Conservation (phyloP, 2,113 vertebrate genomes). For the Zapus hudsonius region DNA sequence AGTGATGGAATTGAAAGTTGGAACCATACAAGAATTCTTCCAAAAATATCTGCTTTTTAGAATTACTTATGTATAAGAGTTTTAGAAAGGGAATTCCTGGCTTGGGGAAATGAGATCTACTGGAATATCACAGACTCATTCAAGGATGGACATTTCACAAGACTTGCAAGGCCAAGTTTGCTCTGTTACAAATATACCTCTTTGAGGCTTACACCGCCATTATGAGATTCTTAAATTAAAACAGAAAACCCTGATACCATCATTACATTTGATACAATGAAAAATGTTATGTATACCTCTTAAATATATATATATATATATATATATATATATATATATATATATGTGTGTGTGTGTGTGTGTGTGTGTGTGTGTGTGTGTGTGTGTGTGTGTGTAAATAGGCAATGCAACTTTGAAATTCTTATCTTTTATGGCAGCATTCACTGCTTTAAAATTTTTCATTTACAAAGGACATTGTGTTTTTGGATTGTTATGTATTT, state of each 20-base stretch:
- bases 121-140: neutral
- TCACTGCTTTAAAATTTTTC: neutral
- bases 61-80: neutral
- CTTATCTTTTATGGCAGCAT: neutral
- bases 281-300: neutral
- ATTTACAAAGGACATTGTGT: neutral
- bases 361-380: no score
- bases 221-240: neutral
- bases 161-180: neutral
- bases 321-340: no score
- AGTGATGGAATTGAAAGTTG: neutral
- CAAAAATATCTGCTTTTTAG: neutral
- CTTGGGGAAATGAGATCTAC: neutral
- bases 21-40: neutral
- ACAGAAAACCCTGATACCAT: neutral
- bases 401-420: neutral
- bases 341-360: no score
- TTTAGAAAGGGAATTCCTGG: neutral
- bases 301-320: neutral
- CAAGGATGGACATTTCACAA: neutral
- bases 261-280: neutral
- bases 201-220: neutral
- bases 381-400: no score
- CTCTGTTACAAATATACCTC: neutral
- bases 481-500: neutral